Percentiles rank a stretch among this genome's conserved stretches.
phyloP scores from a whole-genome alignment of 2,113 vertebrate species.

The Oreotragus oreotragus region DNA sequence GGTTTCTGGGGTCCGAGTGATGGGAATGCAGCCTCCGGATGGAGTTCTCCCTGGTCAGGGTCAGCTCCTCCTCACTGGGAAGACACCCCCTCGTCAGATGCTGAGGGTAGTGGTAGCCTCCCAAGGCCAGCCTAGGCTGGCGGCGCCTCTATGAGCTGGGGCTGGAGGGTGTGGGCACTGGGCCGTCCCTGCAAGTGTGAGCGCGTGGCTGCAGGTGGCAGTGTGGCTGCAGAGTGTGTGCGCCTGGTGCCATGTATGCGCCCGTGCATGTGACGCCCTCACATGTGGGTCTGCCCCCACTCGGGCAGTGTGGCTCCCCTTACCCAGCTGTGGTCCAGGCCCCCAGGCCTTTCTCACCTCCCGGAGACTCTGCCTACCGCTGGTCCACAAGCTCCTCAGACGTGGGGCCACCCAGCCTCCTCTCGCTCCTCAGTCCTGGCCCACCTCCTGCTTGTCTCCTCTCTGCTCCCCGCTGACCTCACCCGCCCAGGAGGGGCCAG shows the following conservation, averaged over 20 bases:
- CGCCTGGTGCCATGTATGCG: fast-evolving
- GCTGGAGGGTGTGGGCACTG: neutral
- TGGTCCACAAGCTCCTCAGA: neutral
- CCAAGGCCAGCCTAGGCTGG: neutral
- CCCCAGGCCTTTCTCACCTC: neutral
- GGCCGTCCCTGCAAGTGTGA: neutral
- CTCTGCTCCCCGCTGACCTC: neutral
- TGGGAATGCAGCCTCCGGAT: constrained; percentile 89
- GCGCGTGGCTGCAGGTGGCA: neutral
- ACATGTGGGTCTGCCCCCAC: neutral
- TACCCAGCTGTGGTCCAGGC: neutral
- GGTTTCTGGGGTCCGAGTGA: constrained; percentile 81
- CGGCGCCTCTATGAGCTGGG: neutral
- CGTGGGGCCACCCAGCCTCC: neutral
- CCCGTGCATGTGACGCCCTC: neutral
- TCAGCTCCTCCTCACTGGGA: constrained; percentile 88
- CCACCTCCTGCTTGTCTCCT: neutral
- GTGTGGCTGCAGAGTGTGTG: neutral
- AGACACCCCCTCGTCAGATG: neutral
- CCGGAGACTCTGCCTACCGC: neutral
- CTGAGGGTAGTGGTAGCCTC: neutral
- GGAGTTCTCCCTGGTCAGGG: constrained; percentile 88
- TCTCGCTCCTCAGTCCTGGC: neutral
- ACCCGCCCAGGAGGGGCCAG: fast-evolving
- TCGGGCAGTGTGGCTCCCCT: neutral